A percentile compares a stretch with the other conserved stretches of the same genome.
These are phyloP conservation scores for Rhabdophis nuchalis DNA, from an alignment of 2,797 vertebrate species.

Conservation along the genomic window DNA sequence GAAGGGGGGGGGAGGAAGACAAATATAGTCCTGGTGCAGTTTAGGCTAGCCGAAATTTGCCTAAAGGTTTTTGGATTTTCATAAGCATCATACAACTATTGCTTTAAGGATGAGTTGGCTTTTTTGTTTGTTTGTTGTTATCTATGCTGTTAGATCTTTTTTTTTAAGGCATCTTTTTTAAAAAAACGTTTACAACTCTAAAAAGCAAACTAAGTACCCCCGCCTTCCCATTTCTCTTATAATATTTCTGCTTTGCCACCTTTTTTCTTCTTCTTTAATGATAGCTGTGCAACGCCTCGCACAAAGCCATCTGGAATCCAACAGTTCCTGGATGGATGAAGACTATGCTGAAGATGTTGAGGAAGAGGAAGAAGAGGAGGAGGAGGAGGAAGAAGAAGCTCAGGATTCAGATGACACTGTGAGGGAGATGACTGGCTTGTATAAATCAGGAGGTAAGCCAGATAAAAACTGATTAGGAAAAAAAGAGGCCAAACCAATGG, in stretches of 20 bases:
- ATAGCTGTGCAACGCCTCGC: conserved; percentile 94
- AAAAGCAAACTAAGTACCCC: not conserved
- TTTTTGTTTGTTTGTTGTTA: not conserved
- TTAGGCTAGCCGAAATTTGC: not conserved
- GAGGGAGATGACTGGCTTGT: conserved; percentile 61
- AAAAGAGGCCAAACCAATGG: not conserved
- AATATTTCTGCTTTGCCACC: not conserved
- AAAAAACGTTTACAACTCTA: not conserved
- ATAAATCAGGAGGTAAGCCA: conserved; percentile 44
- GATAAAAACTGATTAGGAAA: too few species aligned
- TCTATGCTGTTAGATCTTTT: not conserved
- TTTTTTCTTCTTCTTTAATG: not conserved
- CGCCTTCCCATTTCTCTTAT: not conserved
- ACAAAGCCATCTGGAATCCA: conserved; percentile 89
- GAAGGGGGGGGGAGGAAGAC: not conserved
- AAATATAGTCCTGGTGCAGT: not conserved
- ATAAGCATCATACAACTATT: not conserved
- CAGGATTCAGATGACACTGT: conserved; percentile 54
- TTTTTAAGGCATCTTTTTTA: not conserved
- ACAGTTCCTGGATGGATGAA: conserved; percentile 75
- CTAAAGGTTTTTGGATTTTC: not conserved
- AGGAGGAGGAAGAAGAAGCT: conserved; percentile 60
- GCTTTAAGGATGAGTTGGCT: not conserved
- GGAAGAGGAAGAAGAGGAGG: conserved; percentile 73
- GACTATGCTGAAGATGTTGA: conserved; percentile 75